Conservation (phyloP, 2,113 vertebrate species). For the Falcunculus frontatus region DNA sequence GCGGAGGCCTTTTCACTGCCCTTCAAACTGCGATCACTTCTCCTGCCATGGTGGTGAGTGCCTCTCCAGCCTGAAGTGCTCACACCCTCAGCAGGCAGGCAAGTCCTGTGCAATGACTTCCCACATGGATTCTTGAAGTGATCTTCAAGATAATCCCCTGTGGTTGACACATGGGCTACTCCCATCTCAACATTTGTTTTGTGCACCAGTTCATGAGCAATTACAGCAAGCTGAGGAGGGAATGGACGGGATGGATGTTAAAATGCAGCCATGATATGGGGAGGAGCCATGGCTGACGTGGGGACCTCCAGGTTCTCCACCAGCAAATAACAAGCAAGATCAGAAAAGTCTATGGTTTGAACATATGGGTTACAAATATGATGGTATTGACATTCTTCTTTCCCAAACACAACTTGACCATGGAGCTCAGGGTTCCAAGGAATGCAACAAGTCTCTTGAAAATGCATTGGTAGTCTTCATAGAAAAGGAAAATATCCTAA, state of each 20-base stretch:
- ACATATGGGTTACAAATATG: background rate
- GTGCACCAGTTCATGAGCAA: background rate
- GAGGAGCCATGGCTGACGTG: background rate
- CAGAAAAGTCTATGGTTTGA: background rate
- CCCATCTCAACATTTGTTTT: background rate
- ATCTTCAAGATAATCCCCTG: background rate
- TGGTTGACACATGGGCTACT: background rate
- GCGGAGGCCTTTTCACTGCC: background rate
- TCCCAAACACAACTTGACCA: background rate
- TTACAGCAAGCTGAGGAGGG: background rate
- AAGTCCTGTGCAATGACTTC: background rate
- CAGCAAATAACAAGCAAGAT: background rate
- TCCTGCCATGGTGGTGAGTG: background rate
- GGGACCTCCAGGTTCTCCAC: background rate
- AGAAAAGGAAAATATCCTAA: background rate
- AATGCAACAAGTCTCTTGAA: background rate
- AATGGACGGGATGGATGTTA: background rate
- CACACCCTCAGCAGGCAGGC: background rate
- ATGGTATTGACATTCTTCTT: background rate
- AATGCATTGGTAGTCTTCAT: background rate
- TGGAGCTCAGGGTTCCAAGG: background rate
- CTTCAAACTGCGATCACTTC: background rate
- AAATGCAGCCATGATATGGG: fast-evolving
- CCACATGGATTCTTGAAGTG: background rate
- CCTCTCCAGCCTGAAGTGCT: background rate